phyloP scores from a whole-genome alignment of 2,888 invertebrate species.

The Drosophila rellima region DNA sequence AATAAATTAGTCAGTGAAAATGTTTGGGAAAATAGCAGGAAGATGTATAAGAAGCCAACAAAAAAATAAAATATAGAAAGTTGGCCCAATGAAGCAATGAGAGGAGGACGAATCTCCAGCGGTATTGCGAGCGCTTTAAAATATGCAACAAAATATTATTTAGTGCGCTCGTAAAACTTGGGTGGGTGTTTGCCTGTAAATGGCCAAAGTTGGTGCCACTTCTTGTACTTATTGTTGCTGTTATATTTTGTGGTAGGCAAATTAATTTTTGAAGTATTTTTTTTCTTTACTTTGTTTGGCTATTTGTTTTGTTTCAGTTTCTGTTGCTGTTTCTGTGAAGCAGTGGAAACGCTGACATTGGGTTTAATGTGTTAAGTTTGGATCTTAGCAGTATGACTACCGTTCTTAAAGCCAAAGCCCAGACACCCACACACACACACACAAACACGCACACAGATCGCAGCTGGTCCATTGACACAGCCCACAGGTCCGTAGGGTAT shows the following conservation, averaged over 20 bases:
- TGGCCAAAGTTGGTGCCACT: constrained; percentile 59
- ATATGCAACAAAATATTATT: constrained; percentile 75
- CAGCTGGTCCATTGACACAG: constrained; percentile 39
- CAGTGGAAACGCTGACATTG: constrained; percentile 17
- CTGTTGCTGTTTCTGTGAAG: constrained; percentile 10
- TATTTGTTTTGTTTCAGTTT: constrained; percentile 14
- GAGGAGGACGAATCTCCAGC: constrained; percentile 5
- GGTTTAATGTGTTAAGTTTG: constrained; percentile 49
- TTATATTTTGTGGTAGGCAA: constrained; percentile 41
- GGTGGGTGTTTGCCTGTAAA: constrained; percentile 54
- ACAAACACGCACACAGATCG: not conserved
- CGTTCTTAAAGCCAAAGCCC: constrained; percentile 46
- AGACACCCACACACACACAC: constrained; percentile 13
- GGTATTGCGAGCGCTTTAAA: constrained; percentile 50
- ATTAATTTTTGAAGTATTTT: constrained; percentile 54
- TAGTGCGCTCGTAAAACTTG: constrained; percentile 67
- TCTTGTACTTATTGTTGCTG: constrained; percentile 35
- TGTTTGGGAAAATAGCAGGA: constrained; percentile 17
- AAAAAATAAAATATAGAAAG: constrained; percentile 22
- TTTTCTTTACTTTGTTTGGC: not conserved
- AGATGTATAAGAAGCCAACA: not conserved
- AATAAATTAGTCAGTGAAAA: constrained; percentile 66
- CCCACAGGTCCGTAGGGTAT: constrained; percentile 51
- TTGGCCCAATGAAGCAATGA: constrained; percentile 41
- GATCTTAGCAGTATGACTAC: constrained; percentile 44